Percentiles rank a stretch among this genome's conserved stretches.
phyloP scores from a whole-genome alignment of 2,797 vertebrate species.

The Cirrhinus mrigala region DNA sequence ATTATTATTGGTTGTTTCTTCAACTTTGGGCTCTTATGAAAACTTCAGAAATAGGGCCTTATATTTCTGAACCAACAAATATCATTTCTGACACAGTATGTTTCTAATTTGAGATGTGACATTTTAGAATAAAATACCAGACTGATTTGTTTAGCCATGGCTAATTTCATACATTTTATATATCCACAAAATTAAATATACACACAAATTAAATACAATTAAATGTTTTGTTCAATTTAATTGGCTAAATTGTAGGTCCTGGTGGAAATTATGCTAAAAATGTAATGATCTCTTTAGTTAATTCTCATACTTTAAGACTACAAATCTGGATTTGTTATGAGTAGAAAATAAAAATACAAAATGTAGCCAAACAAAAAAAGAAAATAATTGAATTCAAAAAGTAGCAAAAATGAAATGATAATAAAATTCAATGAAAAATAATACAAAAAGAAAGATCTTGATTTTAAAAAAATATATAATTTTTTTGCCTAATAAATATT shows the following conservation, averaged over 20 bases:
- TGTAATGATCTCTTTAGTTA: too few species aligned
- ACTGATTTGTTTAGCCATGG: background rate
- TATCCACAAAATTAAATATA: background rate
- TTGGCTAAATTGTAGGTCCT: background rate
- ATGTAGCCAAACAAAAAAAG: too few species aligned
- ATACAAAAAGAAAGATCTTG: too few species aligned
- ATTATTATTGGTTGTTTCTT: background rate
- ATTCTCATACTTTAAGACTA: too few species aligned
- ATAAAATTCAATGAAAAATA: too few species aligned
- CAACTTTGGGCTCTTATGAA: background rate
- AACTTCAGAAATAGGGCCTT: background rate
- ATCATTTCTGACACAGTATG: background rate
- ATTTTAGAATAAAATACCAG: background rate
- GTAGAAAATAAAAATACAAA: too few species aligned
- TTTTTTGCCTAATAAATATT: background rate
- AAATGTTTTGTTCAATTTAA: too few species aligned
- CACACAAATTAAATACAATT: background rate
- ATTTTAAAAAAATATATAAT: too few species aligned
- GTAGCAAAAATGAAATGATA: too few species aligned
- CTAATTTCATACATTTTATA: background rate
- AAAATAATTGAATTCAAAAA: too few species aligned
- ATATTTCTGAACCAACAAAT: background rate
- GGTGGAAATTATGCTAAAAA: background rate
- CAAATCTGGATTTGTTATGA: too few species aligned
- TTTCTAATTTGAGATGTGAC: background rate